phyloP scores from a whole-genome alignment of 1,140 invertebrate genomes.

The Chymomyza costata region DNA sequence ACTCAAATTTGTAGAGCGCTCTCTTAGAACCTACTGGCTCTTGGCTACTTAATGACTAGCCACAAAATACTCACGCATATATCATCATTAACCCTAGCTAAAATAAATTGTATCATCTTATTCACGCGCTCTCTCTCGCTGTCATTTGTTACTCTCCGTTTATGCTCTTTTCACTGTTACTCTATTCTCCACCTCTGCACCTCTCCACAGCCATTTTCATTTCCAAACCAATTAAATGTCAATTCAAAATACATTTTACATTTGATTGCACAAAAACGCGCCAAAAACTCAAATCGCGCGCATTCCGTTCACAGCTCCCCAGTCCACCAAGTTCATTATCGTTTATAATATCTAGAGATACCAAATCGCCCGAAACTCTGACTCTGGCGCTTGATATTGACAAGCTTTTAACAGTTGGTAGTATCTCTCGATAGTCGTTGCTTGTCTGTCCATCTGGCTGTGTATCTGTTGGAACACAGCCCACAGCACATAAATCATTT shows the following conservation, averaged over 20 bases:
- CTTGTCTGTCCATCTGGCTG: too few relatives aligned
- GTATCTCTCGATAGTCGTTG: neutral
- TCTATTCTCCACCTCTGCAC: neutral
- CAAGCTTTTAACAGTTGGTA: slow-evolving; percentile 46
- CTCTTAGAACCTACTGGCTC: too few relatives aligned
- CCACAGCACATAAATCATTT: slow-evolving; percentile 59
- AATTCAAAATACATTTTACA: slow-evolving; percentile 62
- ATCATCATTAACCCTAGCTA: slow-evolving; percentile 54
- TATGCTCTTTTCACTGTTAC: too few relatives aligned
- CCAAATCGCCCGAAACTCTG: slow-evolving; percentile 34
- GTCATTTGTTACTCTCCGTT: too few relatives aligned
- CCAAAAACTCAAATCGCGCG: slow-evolving; percentile 34
- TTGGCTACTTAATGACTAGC: slow-evolving; percentile 47
- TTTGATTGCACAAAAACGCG: slow-evolving; percentile 60
- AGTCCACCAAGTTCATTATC: slow-evolving; percentile 61
- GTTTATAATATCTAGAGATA: slow-evolving; percentile 49
- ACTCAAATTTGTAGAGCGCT: slow-evolving; percentile 29
- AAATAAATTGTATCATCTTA: slow-evolving; percentile 42
- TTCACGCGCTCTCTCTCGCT: slow-evolving; percentile 7
- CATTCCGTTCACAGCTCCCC: slow-evolving; percentile 6
- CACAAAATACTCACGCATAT: slow-evolving; percentile 37
- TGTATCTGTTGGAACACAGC: slow-evolving; percentile 9
- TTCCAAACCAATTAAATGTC: slow-evolving; percentile 57
- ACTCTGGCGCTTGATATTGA: slow-evolving; percentile 50
- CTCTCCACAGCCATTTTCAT: neutral